Conservation (phyloP, 2,797 vertebrate species). For the Propithecus perrieri region DNA sequence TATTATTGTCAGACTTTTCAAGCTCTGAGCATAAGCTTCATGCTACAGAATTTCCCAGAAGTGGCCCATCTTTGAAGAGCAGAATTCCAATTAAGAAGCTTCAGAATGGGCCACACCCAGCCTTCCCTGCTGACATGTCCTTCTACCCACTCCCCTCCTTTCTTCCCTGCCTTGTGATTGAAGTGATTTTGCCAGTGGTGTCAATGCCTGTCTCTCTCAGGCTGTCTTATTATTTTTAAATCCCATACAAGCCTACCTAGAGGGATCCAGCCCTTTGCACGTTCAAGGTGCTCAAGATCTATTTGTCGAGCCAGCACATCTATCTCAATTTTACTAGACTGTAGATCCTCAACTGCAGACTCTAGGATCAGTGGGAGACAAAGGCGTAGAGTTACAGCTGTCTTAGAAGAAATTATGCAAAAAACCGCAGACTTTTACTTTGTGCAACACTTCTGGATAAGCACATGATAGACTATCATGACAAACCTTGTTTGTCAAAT, state of each 20-base stretch:
- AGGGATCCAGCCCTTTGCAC: not conserved
- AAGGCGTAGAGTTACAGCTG: not conserved
- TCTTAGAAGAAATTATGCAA: not conserved
- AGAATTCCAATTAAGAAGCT: not conserved
- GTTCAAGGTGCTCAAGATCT: not conserved
- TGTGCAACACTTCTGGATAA: not conserved
- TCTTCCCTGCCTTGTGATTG: not conserved
- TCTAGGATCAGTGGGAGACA: not conserved
- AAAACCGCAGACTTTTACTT: not conserved
- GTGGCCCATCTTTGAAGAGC: not conserved
- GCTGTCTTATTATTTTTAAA: slow-evolving; percentile 23
- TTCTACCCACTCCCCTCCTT: not conserved
- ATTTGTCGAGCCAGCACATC: not conserved
- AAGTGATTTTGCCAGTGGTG: not conserved
- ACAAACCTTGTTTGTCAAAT: not conserved
- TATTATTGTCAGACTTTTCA: not conserved
- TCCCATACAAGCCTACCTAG: not conserved
- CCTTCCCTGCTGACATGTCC: not conserved
- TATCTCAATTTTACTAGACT: not conserved
- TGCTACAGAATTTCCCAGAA: not conserved
- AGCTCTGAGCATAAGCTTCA: not conserved
- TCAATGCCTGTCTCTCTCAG: not conserved
- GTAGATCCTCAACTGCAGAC: not conserved
- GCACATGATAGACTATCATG: not conserved
- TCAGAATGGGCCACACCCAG: not conserved